Conservation (phyloP, 2,888 invertebrate species). For the Phyto melanocephala region DNA sequence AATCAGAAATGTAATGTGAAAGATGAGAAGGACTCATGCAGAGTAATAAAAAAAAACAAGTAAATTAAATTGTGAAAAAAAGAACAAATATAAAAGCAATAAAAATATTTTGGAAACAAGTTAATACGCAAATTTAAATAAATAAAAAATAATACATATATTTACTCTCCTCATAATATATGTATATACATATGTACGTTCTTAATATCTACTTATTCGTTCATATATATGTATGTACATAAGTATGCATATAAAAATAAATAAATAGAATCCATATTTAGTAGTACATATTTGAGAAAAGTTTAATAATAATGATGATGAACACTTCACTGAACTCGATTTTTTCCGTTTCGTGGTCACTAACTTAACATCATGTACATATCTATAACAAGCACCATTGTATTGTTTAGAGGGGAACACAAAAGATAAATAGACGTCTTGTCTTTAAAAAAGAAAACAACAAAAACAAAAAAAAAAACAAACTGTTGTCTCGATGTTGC, state of each 20-base stretch:
- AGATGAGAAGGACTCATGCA: conserved; percentile 43
- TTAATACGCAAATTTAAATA: background rate
- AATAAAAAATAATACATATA: background rate
- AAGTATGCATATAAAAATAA: background rate
- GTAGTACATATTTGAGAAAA: conserved; percentile 14
- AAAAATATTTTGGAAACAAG: background rate
- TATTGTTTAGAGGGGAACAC: conserved; percentile 9
- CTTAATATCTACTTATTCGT: too few species aligned
- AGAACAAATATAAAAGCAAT: background rate
- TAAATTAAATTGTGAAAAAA: conserved; percentile 3
- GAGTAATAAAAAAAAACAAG: conserved; percentile 23
- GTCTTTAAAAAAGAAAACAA: conserved; percentile 38
- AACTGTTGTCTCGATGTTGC: conserved; percentile 30
- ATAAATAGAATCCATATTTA: background rate
- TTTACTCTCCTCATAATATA: background rate
- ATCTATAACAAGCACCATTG: background rate
- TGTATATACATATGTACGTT: too few species aligned
- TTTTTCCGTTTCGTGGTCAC: conserved; percentile 20
- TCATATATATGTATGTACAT: too few species aligned
- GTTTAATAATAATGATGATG: conserved; percentile 47
- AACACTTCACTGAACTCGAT: conserved; percentile 52
- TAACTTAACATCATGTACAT: background rate
- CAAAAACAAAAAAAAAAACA: background rate
- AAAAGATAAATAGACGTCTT: conserved; percentile 46
- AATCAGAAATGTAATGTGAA: background rate